phyloP scores from a whole-genome alignment of 2,797 vertebrate genomes.

The Sphenopsis melanotis region DNA sequence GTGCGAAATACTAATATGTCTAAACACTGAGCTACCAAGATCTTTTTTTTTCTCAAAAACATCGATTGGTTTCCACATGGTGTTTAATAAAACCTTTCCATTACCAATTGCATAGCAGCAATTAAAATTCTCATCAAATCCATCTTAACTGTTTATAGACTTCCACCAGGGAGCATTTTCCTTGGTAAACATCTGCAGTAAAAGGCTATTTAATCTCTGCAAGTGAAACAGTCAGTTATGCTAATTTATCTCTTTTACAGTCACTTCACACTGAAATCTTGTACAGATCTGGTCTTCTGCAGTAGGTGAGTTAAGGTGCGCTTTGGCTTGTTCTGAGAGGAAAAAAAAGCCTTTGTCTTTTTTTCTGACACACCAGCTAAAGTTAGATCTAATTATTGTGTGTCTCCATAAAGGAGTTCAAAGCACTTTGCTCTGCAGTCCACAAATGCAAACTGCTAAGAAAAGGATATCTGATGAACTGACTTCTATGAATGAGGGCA shows the following conservation, averaged over 20 bases:
- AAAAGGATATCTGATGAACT: neutral
- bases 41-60: conserved; percentile 56
- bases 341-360: neutral
- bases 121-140: conserved; percentile 79
- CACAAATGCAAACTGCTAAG: neutral
- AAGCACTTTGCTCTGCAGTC: neutral
- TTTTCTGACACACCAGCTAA: neutral
- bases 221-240: conserved; percentile 73
- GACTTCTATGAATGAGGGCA: neutral
- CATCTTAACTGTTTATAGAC: conserved; percentile 72
- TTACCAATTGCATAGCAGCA: conserved; percentile 73
- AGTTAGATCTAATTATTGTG: neutral
- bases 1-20: neutral
- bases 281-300: neutral
- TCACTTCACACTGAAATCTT: conserved; percentile 67
- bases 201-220: conserved; percentile 75
- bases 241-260: conserved; percentile 70
- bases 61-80: conserved; percentile 45
- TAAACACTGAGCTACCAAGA: neutral
- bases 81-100: conserved; percentile 72
- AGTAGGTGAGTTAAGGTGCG: neutral
- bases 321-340: neutral
- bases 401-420: neutral
- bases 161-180: conserved; percentile 75
- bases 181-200: conserved; percentile 75